Base-by-base conservation (phyloP, 1,140 invertebrate species). In the Zaprionus africanus region DNA sequence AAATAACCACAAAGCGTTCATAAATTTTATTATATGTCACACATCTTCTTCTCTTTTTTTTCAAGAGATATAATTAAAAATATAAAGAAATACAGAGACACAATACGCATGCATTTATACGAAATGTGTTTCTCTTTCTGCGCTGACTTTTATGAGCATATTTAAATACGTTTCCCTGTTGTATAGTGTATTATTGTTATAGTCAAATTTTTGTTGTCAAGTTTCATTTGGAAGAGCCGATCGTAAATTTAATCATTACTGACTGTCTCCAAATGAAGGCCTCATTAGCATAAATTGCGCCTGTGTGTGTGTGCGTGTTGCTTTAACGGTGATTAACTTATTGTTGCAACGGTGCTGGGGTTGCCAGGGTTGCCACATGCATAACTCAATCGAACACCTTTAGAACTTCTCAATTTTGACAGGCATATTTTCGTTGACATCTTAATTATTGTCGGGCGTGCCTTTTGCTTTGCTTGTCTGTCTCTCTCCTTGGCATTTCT, bases 21-120 rank as follows among this genome's bases (percentile, higher is more conserved):
- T 88, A 87, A 88, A 87, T 87, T 84, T 65, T 81, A 76, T 83
- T 78, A 88, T 72, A 85, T 64, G 78, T 85, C 82, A 85, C 82
- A 84, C 75, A 65, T 38, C 36, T 38, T 38, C 13, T 56, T 61
- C 73, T 84, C 60, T 74, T 68, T 36, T 82, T 82, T 60, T 66
- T 69, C 79, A 61, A 64, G 62, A 49, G 68, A 71, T 68, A 81
- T 88, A 87, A 87, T 87, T 87, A 87, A 87, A 84, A 80, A 78
- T 83, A 82, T 79, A 87, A 77, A 64, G 59, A 74, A 84, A 56
- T 72, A 51, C 28, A 53, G 19, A 63, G 34, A 63, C 24, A 63
- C 61, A 56, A 51, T 51, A 13, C 19, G 46, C 61, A 72, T 59
- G 73, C 64, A 63, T 70, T 61, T 70, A 70, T 69, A 28, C 28